These are phyloP conservation scores for Folsomia candida DNA, from an alignment of 2,888 invertebrate species.

Conservation along the genomic window DNA sequence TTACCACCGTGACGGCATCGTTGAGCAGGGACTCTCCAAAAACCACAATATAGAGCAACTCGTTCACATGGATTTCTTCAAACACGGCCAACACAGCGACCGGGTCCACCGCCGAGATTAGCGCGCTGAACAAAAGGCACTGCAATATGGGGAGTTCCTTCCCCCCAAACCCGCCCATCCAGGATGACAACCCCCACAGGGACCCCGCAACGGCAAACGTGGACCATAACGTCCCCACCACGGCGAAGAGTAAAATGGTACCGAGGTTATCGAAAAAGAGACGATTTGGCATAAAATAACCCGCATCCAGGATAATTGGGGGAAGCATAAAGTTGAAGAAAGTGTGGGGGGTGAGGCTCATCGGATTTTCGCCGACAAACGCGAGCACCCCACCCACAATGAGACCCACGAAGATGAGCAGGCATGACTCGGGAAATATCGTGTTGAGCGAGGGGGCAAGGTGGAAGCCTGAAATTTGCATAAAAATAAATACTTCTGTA, in stretches of 20 bases:
- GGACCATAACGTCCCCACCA: conserved; percentile 93
- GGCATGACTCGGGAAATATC: conserved; percentile 95
- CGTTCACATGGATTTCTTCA: conserved; percentile 97
- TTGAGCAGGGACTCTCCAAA: conserved; percentile 97
- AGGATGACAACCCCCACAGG: conserved; percentile 78
- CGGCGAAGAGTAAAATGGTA: conserved; percentile 90
- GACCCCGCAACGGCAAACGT: conserved; percentile 83
- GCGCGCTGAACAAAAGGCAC: conserved; percentile 82
- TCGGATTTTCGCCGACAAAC: background rate
- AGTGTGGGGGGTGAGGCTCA: conserved; percentile 78
- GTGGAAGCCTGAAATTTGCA: conserved; percentile 83
- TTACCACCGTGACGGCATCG: conserved; percentile 91
- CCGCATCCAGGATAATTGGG: conserved; percentile 96
- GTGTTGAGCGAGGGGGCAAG: conserved; percentile 86
- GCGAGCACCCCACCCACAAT: conserved; percentile 77
- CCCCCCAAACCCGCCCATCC: conserved; percentile 68
- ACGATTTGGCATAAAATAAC: conserved; percentile 97
- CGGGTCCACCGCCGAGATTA: conserved; percentile 95
- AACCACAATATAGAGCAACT: conserved; percentile 95
- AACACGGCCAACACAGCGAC: conserved; percentile 96
- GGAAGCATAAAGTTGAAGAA: conserved; percentile 98
- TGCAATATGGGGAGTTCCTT: conserved; percentile 74
- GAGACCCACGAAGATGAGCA: conserved; percentile 92
- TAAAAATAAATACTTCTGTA: too few species aligned
- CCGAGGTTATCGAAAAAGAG: conserved; percentile 97